Conservation (phyloP, 2,797 vertebrate species). For the Jordanella pulchra region DNA sequence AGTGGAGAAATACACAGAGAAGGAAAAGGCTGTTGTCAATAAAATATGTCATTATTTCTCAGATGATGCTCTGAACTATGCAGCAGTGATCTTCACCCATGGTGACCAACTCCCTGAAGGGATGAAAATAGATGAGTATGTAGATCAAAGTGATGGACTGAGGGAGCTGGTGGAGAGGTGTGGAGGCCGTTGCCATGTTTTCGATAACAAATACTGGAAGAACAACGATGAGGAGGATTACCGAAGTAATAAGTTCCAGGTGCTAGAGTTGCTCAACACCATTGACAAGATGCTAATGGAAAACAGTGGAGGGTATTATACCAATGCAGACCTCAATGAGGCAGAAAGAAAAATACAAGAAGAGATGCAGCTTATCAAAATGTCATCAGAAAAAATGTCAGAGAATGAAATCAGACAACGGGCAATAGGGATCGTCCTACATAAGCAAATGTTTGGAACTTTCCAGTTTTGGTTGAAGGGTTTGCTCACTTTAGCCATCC, state of each 20-base stretch:
- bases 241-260: not conserved
- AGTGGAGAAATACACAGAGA: slow-evolving; percentile 1
- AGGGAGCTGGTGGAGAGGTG: slow-evolving; percentile 4
- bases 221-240: not conserved
- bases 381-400: not conserved
- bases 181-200: slow-evolving; percentile 12
- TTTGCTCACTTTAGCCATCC: not conserved
- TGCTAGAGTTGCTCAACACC: not conserved
- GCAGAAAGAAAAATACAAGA: slow-evolving; percentile 6
- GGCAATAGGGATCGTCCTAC: not conserved
- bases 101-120: slow-evolving; percentile 6
- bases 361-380: not conserved
- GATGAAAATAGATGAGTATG: slow-evolving; percentile 4
- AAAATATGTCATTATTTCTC: slow-evolving; percentile 1
- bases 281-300: accelerated
- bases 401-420: not conserved
- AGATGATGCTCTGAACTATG: not conserved
- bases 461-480: not conserved
- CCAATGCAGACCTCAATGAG: not conserved
- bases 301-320: not conserved
- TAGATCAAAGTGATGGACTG: not conserved
- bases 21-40: not conserved
- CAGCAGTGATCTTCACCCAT: slow-evolving; percentile 1
- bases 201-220: slow-evolving; percentile 23
- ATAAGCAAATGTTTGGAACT: too few species aligned